Evolutionary conservation across 2,797 vertebrate species (phyloP).

Genomic region (Phataginus tetradactyla): DNA sequence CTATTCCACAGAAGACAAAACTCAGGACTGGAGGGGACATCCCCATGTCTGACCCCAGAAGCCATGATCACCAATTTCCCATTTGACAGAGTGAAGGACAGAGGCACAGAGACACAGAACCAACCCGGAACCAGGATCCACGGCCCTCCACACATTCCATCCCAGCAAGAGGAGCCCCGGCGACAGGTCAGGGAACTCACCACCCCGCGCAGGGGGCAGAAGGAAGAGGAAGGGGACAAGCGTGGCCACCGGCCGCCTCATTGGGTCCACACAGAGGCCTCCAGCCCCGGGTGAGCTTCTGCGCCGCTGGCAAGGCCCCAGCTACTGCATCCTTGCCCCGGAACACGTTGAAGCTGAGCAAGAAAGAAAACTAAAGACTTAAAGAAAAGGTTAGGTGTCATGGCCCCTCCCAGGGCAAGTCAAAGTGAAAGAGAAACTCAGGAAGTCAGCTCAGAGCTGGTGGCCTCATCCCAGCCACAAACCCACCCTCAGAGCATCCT

Average conservation of each 20-base stretch:
- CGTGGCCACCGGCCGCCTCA: neutral
- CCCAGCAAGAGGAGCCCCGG: neutral
- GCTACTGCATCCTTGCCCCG: neutral
- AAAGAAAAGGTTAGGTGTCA: neutral
- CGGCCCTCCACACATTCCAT: neutral
- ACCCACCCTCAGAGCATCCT: accelerated
- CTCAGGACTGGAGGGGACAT: neutral
- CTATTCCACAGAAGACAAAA: neutral
- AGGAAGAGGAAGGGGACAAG: neutral
- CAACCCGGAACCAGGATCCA: neutral
- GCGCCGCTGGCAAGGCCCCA: neutral
- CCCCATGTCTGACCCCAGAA: neutral
- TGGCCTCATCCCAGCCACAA: neutral
- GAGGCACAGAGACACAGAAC: neutral
- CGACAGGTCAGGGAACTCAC: constrained; percentile 47
- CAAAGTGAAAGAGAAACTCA: constrained; percentile 70
- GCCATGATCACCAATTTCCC: neutral
- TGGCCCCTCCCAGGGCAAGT: neutral
- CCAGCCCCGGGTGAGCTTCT: neutral
- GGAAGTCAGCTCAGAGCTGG: neutral
- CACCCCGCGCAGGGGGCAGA: neutral
- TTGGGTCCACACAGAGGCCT: neutral
- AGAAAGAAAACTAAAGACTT: neutral
- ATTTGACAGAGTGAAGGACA: neutral
- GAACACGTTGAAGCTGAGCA: constrained; percentile 12